phyloP scores from a whole-genome alignment of 2,113 vertebrate species.

The Montifringilla adamsi region DNA sequence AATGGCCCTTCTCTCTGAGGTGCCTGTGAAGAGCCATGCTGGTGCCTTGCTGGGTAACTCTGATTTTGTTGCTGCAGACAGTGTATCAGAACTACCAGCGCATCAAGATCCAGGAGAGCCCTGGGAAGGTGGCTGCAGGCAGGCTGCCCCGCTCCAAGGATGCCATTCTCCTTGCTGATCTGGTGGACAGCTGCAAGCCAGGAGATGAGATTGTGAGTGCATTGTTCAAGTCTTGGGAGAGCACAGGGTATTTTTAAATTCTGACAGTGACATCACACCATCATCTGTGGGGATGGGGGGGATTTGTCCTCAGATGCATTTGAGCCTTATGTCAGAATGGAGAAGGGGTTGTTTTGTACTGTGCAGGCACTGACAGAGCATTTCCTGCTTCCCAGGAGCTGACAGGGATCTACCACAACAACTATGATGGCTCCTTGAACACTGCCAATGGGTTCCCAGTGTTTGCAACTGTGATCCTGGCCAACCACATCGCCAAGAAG shows the following conservation, averaged over 20 bases:
- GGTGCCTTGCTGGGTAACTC: neutral
- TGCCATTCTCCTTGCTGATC: slow-evolving; percentile 90
- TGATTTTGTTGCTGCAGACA: slow-evolving; percentile 71
- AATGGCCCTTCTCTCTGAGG: neutral
- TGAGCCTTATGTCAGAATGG: neutral
- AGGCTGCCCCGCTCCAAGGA: slow-evolving; percentile 96
- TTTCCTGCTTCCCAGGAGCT: slow-evolving; percentile 79
- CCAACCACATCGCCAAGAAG: slow-evolving; percentile 90
- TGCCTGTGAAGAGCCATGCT: neutral
- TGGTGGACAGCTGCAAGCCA: slow-evolving; percentile 95
- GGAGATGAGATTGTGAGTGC: slow-evolving; percentile 94
- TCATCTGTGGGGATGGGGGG: neutral
- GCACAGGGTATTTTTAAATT: neutral
- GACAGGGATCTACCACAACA: slow-evolving; percentile 97
- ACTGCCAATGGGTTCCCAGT: slow-evolving; percentile 93
- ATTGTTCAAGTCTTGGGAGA: neutral
- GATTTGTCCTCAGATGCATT: neutral
- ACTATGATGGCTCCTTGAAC: slow-evolving; percentile 96
- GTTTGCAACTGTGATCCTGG: slow-evolving; percentile 94
- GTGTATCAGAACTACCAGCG: slow-evolving; percentile 98
- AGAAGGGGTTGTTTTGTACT: neutral
- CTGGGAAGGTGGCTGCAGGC: slow-evolving; percentile 91
- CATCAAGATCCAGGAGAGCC: slow-evolving; percentile 96
- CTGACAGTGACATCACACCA: accelerated
- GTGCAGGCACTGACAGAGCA: neutral